Conservation (phyloP, 1,140 invertebrate genomes). For the Dendrolimus kikuchii region DNA sequence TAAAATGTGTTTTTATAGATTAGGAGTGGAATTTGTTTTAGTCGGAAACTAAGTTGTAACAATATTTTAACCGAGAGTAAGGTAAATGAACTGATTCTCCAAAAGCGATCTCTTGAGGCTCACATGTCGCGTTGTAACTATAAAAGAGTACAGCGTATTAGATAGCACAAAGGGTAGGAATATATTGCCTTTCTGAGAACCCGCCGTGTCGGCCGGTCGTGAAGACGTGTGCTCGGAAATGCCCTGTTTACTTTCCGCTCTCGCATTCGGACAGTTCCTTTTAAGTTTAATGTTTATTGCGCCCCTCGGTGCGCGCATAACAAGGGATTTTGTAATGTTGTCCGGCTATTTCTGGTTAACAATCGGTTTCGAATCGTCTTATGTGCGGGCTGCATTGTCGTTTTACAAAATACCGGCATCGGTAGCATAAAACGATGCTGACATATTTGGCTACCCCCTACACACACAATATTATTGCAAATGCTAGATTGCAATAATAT, state of each 20-base stretch:
- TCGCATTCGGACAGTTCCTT: constrained; percentile 44
- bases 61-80: too few relatives aligned
- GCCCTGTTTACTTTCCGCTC: constrained; percentile 35
- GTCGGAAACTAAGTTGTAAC: too few relatives aligned
- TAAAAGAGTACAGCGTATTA: constrained; percentile 14
- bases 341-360: constrained; percentile 33
- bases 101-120: too few relatives aligned
- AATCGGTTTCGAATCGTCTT: constrained; percentile 30
- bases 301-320: constrained; percentile 16
- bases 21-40: too few relatives aligned
- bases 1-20: too few relatives aligned
- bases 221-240: constrained; percentile 38
- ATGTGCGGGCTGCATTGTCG: constrained; percentile 13
- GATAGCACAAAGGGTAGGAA: constrained; percentile 18
- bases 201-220: constrained; percentile 1
- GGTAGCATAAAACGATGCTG: too few relatives aligned
- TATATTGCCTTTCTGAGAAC: constrained; percentile 30
- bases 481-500: too few relatives aligned
- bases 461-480: too few relatives aligned
- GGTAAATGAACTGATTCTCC: too few relatives aligned
- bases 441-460: too few relatives aligned
- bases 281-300: constrained; percentile 38
- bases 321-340: constrained; percentile 35
- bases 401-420: too few relatives aligned
- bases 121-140: background rate